Conservation (phyloP, 2,113 vertebrate genomes). For the Axis porcinus region DNA sequence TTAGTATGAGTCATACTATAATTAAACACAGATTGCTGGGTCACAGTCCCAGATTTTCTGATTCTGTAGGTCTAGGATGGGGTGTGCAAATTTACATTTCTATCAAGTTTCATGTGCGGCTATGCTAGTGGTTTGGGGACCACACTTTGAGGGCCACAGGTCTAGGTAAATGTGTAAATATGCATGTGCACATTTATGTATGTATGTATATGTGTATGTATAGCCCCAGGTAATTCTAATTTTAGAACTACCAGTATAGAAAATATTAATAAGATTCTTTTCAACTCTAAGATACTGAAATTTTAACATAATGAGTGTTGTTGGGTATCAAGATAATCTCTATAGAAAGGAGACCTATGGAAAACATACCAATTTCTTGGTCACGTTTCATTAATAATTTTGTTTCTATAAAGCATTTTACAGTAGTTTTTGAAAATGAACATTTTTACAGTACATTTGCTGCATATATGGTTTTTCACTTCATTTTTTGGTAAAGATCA, state of each 20-base stretch:
- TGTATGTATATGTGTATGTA: neutral
- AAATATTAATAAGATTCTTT: conserved; percentile 26
- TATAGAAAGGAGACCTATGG: conserved; percentile 30
- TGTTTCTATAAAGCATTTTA: conserved; percentile 42
- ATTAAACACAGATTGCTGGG: neutral
- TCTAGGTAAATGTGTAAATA: neutral
- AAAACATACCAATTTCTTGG: conserved; percentile 32
- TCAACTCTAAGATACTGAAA: neutral
- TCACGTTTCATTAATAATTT: conserved; percentile 51
- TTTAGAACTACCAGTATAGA: neutral
- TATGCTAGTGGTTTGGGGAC: neutral
- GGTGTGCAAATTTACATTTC: neutral
- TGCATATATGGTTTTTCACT: conserved; percentile 17
- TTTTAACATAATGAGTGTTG: neutral
- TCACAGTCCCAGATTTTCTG: neutral
- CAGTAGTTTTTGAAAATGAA: conserved; percentile 36
- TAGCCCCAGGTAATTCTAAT: neutral
- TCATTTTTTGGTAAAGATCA: conserved; percentile 23
- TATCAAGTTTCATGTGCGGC: neutral
- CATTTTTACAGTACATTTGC: conserved; percentile 18
- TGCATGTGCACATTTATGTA: neutral
- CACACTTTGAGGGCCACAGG: neutral
- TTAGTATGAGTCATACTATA: neutral
- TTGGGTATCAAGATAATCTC: conserved; percentile 13
- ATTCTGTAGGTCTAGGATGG: neutral